Percentiles rank a stretch among this genome's conserved stretches.
phyloP scores from a whole-genome alignment of 2,113 vertebrate species.

The Corydoras maculifer region DNA sequence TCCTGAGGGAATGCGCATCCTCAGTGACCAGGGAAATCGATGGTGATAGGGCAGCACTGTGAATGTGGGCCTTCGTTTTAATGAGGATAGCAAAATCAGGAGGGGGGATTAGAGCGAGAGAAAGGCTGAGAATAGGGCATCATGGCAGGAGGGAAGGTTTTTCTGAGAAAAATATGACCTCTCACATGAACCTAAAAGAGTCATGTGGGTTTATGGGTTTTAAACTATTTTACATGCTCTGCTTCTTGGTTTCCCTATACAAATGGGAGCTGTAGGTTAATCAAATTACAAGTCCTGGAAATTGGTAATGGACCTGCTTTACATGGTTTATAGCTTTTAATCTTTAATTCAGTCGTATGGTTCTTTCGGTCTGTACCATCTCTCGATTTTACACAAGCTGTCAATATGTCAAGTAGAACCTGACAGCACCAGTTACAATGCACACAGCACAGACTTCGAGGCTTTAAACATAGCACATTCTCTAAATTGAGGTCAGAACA shows the following conservation, averaged over 20 bases:
- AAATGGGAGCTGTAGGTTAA: neutral
- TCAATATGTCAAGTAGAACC: no score
- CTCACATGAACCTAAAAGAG: slow-evolving; percentile 35
- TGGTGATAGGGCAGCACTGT: slow-evolving; percentile 25
- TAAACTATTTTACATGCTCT: neutral
- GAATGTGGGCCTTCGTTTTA: slow-evolving; percentile 29
- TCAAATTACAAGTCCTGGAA: neutral
- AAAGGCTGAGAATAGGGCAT: slow-evolving; percentile 17
- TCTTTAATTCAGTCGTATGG: slow-evolving; percentile 5
- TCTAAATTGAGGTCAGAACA: slow-evolving; percentile 29
- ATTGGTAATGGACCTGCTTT: neutral
- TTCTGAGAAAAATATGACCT: slow-evolving; percentile 32
- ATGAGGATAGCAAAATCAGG: slow-evolving; percentile 28
- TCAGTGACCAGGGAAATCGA: slow-evolving; percentile 35
- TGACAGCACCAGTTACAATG: no score
- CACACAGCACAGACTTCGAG: slow-evolving; percentile 18
- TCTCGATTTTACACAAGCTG: no score
- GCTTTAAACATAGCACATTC: slow-evolving; percentile 2
- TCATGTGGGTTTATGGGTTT: slow-evolving; percentile 20
- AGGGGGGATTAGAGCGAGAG: slow-evolving; percentile 6
- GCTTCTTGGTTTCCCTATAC: neutral
- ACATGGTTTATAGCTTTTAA: neutral
- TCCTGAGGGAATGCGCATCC: slow-evolving; percentile 31
- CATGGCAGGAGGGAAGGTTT: slow-evolving; percentile 47
- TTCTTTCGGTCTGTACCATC: slow-evolving; percentile 21